phyloP scores from a whole-genome alignment of 2,113 vertebrate species.

The Spermophilus dauricus region DNA sequence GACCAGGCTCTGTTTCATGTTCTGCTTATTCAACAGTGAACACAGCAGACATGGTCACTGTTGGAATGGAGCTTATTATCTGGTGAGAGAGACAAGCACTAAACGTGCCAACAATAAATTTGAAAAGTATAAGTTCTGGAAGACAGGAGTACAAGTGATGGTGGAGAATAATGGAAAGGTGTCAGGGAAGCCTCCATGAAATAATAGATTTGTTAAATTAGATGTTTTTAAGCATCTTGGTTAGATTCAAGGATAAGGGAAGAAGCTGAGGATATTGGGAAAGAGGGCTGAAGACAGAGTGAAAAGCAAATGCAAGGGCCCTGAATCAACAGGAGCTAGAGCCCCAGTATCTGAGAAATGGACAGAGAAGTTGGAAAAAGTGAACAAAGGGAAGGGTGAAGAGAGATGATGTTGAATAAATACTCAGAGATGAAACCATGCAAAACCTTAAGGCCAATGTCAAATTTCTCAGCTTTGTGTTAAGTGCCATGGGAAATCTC shows the following conservation, averaged over 20 bases:
- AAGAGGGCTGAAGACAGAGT: neutral
- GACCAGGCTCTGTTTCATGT: neutral
- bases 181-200: neutral
- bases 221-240: too few relatives aligned
- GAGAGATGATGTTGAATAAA: neutral
- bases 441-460: neutral
- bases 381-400: neutral
- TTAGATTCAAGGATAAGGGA: too few relatives aligned
- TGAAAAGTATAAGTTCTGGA: neutral
- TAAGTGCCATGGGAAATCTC: neutral
- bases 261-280: too few relatives aligned
- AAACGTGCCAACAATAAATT: neutral
- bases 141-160: neutral
- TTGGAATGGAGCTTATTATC: neutral
- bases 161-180: neutral
- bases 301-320: neutral
- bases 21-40: neutral
- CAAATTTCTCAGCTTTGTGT: neutral
- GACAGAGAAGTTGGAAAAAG: neutral
- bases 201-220: neutral
- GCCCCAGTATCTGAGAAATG: neutral
- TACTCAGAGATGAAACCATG: slow-evolving; percentile 11
- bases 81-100: neutral
- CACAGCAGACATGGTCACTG: neutral
- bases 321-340: neutral